A percentile compares a stretch with the other conserved stretches of the same genome.
Evolutionary conservation across 2,797 vertebrate species (phyloP).

Genomic region (Rhinoraja longicauda): DNA sequence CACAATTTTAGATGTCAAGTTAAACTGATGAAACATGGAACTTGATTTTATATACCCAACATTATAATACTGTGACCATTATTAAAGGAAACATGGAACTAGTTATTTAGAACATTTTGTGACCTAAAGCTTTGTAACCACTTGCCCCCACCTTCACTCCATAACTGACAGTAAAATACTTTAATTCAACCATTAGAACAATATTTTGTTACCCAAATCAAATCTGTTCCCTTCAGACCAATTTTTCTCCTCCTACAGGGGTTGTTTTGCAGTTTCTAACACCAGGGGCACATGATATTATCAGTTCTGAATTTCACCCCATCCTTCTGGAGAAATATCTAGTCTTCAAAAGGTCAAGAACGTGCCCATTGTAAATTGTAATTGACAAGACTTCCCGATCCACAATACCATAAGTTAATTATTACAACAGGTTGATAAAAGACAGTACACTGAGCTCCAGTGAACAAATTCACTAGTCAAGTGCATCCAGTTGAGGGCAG

Average conservation of each 20-base stretch:
- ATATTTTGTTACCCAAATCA: not conserved
- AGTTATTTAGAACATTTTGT: not conserved
- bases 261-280: not conserved
- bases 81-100: too few species aligned
- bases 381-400: not conserved
- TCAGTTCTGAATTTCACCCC: not conserved
- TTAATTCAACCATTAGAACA: too few species aligned
- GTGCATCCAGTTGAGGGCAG: not conserved
- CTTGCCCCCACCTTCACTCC: not conserved
- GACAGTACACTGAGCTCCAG: not conserved
- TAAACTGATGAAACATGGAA: too few species aligned
- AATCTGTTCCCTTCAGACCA: not conserved
- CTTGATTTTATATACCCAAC: too few species aligned
- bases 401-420: not conserved
- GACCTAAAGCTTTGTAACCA: not conserved
- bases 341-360: not conserved
- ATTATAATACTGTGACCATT: too few species aligned
- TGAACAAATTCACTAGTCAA: not conserved
- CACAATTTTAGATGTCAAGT: too few species aligned
- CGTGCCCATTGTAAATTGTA: not conserved
- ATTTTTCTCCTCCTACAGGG: not conserved
- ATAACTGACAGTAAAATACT: not conserved
- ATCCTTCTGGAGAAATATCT: not conserved
- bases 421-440: not conserved
- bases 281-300: not conserved